Percentiles rank a stretch among this genome's conserved stretches.
phyloP scores from a whole-genome alignment of 2,797 vertebrate genomes.

The Tinamus major region DNA sequence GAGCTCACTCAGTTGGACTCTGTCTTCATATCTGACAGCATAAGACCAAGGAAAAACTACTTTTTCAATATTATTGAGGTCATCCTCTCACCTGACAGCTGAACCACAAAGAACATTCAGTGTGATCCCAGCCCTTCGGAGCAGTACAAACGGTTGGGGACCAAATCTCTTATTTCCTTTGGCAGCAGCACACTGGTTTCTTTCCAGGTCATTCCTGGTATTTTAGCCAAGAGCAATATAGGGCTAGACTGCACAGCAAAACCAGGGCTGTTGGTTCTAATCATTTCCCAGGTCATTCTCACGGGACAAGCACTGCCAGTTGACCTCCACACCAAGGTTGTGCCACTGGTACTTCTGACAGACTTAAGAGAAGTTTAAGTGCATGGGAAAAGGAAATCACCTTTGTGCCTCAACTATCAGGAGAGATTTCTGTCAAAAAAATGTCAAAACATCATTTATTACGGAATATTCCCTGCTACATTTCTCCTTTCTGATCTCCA shows the following conservation, averaged over 20 bases:
- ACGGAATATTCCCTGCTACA: not conserved
- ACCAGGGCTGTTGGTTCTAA: not conserved
- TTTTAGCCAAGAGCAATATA: not conserved
- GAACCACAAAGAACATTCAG: not conserved
- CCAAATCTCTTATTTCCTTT: not conserved
- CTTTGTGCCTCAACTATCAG: not conserved
- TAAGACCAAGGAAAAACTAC: not conserved
- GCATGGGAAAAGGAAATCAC: not conserved
- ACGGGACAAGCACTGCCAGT: not conserved
- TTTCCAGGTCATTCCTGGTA: not conserved
- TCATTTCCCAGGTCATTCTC: not conserved
- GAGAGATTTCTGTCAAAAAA: not conserved
- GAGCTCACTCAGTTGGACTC: not conserved
- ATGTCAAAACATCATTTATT: rapidly evolving
- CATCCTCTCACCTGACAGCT: not conserved
- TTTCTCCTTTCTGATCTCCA: not conserved
- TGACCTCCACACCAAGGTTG: not conserved
- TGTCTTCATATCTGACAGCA: not conserved
- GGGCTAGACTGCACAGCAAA: not conserved
- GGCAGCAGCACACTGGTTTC: not conserved
- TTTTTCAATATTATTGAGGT: not conserved
- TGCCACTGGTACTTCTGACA: not conserved
- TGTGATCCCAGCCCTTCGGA: not conserved
- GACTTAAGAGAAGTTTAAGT: not conserved
- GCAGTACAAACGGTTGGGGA: not conserved